phyloP scores from a whole-genome alignment of 2,113 vertebrate species.

The Melanotaenia duboulayi region DNA sequence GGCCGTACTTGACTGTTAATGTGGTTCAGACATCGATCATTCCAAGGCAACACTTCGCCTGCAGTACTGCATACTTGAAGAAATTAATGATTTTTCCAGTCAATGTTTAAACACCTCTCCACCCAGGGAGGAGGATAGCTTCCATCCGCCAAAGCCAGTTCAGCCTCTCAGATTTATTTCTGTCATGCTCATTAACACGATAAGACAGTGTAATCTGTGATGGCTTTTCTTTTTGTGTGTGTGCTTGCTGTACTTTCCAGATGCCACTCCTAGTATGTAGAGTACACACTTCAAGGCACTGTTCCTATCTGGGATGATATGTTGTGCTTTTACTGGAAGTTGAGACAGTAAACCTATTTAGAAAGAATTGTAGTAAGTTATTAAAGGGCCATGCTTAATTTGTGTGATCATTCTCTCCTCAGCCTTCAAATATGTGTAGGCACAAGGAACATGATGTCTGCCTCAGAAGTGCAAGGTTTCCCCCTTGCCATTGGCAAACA shows the following conservation, averaged over 20 bases:
- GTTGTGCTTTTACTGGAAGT: constrained; percentile 55
- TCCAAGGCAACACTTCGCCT: constrained; percentile 54
- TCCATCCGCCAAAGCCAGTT: constrained; percentile 55
- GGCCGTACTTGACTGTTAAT: constrained; percentile 52
- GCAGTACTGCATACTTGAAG: constrained; percentile 62
- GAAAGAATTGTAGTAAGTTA: constrained; percentile 18
- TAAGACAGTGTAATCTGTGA: constrained; percentile 48
- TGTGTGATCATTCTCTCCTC: constrained; percentile 20
- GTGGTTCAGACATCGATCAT: constrained; percentile 61
- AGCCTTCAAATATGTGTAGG: constrained; percentile 39
- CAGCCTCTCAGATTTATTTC: constrained; percentile 48
- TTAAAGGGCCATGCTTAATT: constrained; percentile 20
- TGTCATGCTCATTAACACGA: constrained; percentile 47
- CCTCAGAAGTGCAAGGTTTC: constrained; percentile 40
- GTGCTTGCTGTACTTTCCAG: constrained; percentile 27
- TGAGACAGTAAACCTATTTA: constrained; percentile 28
- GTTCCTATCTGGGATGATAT: constrained; percentile 32
- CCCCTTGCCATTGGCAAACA: constrained; percentile 51
- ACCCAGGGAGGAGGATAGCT: constrained; percentile 43
- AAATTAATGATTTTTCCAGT: constrained; percentile 66
- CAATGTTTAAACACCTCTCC: constrained; percentile 65
- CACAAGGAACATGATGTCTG: constrained; percentile 28
- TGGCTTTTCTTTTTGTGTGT: background rate
- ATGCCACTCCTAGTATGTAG: constrained; percentile 44
- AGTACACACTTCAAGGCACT: constrained; percentile 50